Evolutionary conservation across 2,113 vertebrate species (phyloP).

Genomic region (Myrmophylax atrothorax): DNA sequence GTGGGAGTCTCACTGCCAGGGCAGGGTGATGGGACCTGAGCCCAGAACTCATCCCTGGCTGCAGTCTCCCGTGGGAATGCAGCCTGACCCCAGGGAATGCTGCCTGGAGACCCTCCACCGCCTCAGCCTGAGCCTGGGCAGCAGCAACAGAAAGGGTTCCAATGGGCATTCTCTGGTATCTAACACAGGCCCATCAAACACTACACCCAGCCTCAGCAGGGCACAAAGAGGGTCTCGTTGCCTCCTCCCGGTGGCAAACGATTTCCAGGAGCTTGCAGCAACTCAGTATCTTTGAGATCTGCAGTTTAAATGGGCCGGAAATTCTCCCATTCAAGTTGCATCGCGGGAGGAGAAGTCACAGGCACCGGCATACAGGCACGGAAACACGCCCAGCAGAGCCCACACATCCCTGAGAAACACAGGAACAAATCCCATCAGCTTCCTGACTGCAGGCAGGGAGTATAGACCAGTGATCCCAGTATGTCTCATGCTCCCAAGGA

Average conservation of each 20-base stretch:
- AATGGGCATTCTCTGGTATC: not conserved
- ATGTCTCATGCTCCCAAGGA: not conserved
- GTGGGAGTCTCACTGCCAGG: not conserved
- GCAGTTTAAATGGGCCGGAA: not conserved
- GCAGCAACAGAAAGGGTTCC: not conserved
- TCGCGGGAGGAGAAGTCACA: not conserved
- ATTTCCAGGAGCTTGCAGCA: not conserved
- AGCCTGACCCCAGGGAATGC: not conserved
- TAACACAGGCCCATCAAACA: not conserved
- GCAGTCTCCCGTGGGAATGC: not conserved
- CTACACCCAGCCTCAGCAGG: not conserved
- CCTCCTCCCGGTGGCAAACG: not conserved
- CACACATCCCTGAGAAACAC: not conserved
- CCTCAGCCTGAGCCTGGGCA: not conserved
- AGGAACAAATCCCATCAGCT: not conserved
- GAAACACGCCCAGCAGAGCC: not conserved
- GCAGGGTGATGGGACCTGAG: not conserved
- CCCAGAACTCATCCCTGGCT: not conserved
- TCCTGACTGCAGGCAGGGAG: not conserved
- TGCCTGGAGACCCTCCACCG: not conserved
- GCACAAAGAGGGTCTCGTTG: not conserved
- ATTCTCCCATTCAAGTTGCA: not conserved
- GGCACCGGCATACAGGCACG: not conserved
- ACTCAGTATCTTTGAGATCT: not conserved
- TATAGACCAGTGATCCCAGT: not conserved